Base-by-base conservation (phyloP, 2,888 invertebrate species). In the Quadroppia sp. region DNA sequence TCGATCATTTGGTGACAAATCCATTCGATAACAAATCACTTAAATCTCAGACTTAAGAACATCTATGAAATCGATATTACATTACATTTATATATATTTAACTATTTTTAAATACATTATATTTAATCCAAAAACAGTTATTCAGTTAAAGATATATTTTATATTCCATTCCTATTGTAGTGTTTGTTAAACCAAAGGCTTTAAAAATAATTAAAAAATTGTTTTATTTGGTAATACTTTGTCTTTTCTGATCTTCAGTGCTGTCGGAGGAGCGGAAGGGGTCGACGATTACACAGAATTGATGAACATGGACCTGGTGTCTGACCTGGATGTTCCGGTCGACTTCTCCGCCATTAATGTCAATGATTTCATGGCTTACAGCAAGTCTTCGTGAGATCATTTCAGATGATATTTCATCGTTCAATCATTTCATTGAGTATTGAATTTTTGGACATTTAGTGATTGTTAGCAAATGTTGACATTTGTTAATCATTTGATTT, bases 341-440 rank as follows among this genome's bases (percentile, higher is more conserved):
- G 78, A 77, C 75, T 78, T 78, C 74, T 75, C 72, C 75, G 75
- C 72, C 75, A 78, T 78, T 71, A 78, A 78, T 74, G 76, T 78
- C 67, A 75, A 72, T 73, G 78, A 78, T 75, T 75, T 78, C 53
- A 77, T 78, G 30, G 74, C 67, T 67, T 67, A 40, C 67, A 42
- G 23, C 67, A 67, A 67, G 67, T 67, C 67, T 36, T 40, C 67
- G 42, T 67, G 40, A 67, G 42, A 15, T 40, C 4, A 67, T 40
- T 64, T 6, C 67, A 42, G 67, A 42, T 42, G 42, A 42, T 45
- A 45, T 45, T 17, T 13, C 36, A 36, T 36, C 36, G 36, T 36
- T 42, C 30, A 61, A 32, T 28, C 20, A 17, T 17, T 61, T 61
- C 6, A n/a, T 61, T 17, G 32, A 61, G 17, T 2, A 9, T 32